Conservation (phyloP, 1,140 invertebrate species). For the Probaryconus sp. region DNA sequence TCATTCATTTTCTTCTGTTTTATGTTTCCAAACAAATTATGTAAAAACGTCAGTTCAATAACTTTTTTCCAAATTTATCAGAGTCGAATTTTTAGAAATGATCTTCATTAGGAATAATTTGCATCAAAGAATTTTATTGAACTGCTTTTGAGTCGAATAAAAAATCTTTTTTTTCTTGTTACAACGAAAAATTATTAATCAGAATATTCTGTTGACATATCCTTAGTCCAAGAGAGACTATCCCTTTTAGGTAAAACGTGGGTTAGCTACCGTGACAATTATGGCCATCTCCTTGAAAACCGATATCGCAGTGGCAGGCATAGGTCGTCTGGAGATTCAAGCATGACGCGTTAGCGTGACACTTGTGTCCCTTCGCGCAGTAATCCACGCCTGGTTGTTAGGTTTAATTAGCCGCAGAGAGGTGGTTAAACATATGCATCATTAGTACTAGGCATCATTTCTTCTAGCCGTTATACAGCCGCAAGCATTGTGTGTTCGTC, state of each 20-base stretch:
- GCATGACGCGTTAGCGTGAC: constrained; percentile 90
- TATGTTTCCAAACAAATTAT: too few species aligned
- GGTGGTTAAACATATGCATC: constrained; percentile 60
- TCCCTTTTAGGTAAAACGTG: constrained; percentile 21
- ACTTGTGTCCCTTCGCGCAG: constrained; percentile 90
- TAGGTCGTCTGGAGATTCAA: constrained; percentile 91
- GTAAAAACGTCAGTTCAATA: too few species aligned
- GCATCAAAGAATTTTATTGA: too few species aligned
- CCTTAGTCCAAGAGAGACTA: too few species aligned
- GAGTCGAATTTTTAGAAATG: too few species aligned
- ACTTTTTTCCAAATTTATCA: too few species aligned
- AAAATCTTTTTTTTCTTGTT: too few species aligned
- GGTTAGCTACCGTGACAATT: constrained; percentile 84
- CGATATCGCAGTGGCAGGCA: constrained; percentile 89
- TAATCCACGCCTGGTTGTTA: constrained; percentile 88
- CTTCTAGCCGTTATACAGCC: constrained; percentile 14
- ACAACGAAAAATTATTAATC: too few species aligned
- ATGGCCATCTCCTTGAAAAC: constrained; percentile 89
- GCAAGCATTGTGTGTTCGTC: constrained; percentile 15
- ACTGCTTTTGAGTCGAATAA: too few species aligned
- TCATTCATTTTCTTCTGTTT: too few species aligned
- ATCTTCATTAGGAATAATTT: too few species aligned
- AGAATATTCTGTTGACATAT: too few species aligned
- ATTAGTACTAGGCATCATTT: constrained; percentile 41
- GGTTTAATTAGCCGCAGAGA: constrained; percentile 67